Evolutionary conservation across 1,140 invertebrate species (phyloP), one percentile per base, ranked within the genome.

Genomic region (Cydia pomonella): DNA sequence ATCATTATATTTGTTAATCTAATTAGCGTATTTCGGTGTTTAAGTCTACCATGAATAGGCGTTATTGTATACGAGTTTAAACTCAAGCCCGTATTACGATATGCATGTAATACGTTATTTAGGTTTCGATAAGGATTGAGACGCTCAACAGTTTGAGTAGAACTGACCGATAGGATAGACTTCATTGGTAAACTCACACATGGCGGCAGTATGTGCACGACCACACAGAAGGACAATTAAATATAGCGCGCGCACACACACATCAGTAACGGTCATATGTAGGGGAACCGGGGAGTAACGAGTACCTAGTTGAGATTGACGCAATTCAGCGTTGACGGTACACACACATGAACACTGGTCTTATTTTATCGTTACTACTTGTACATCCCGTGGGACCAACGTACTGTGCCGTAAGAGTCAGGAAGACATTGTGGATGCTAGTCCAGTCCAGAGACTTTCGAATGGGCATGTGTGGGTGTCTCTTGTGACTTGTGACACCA

Each of bases 111-210:
- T 18, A 41, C 29, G 9, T 50, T 50, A 41, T 72, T 72, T 41
- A 44, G 10, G 12, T 21, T 16, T 69, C 6, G 10, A 13, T 41
- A 50, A 25, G 6, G 44, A 47, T 23, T 72, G 69, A 38, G 7
- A 50, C 44, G 0, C 16, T 33, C 16, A 72, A 82, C 71, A 86
- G 84, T 90, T 93, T 93, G 89, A 84, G 86, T 88, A 85, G 64
- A 75, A 76, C 27, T 89, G 90, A 27, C 80, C 29, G 64, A 83
- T 80, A 85, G 83, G 84, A 87, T 87, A 86, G 86, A 88, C 87
- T 91, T 88, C 88, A 91, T 90, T 91, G 90, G 91, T 82, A 88
- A 59, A 87, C 89, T 64, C 89, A 91, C 91, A 91, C 90, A 91
- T 88, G 87, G 87, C 79, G 74, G 75, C 86, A 80, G 82, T 77